Base-by-base conservation (phyloP, 2,888 invertebrate genomes). In the Junonia oenone region DNA sequence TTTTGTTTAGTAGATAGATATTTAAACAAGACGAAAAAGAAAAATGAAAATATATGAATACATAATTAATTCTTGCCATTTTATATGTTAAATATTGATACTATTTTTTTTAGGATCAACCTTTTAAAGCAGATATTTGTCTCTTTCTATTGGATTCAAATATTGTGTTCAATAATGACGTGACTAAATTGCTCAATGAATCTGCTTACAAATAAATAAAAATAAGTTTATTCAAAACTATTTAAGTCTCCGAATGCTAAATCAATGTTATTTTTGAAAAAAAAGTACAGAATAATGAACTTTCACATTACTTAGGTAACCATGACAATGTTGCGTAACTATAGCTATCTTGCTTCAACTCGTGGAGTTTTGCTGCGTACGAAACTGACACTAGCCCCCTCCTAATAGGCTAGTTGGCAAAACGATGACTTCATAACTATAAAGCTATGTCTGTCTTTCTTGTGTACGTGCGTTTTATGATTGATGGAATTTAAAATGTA, bases 381-480 rank as follows among this genome's bases (percentile, higher is more conserved):
- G 37, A 43, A 13, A 48, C 29, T 53, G 45, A 54, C 51, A 51
- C 48, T 52, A 50, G 47, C 56, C 57, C 58, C 57, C 58, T 56
- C 59, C 58, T 35, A 55, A 55, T 45, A 45, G 45, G 51, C 45
- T 52, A 50, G 57, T 50, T 55, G 55, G 49, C 48, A 48, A 47
- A 49, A 45, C 43, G 48, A 51, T 51, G 56, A 48, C 53, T 59
- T 63, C 55, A 55, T 58, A 55, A 51, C 51, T 62, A 57, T 59
- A 61, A 56, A 59, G 63, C 62, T 66, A 66, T 66, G 66, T 68
- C 63, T 64, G 64, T 67, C 67, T 66, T 66, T 59, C 62, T 68
- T 66, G 55, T 51, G 58, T 64, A 60, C 59, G 48, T 60, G 49
- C 17, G 51, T 58, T 60, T 56, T 38, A 40, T 27, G 29, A 47